Conservation (phyloP, 2,888 invertebrate genomes). For the Nematopogon swammerdamellus region DNA sequence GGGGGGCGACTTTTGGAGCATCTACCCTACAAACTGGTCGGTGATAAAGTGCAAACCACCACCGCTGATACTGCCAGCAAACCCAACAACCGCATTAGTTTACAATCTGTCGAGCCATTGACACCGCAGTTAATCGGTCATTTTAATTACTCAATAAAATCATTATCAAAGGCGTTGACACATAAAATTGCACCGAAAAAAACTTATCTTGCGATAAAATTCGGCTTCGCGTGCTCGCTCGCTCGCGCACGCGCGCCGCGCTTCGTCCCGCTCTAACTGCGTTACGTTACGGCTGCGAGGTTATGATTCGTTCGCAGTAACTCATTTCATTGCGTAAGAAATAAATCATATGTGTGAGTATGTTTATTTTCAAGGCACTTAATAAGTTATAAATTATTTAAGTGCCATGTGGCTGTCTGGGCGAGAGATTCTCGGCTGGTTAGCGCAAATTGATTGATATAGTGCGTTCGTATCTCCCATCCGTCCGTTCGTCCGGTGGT, state of each 20-base stretch:
- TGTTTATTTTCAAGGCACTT: conserved; percentile 55
- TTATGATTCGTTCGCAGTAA: neutral
- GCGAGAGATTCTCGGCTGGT: neutral
- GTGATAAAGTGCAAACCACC: too few relatives aligned
- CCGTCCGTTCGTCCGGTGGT: too few relatives aligned
- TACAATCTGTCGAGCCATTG: neutral
- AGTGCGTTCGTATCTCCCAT: neutral
- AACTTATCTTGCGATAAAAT: conserved; percentile 27
- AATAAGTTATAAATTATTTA: conserved; percentile 47
- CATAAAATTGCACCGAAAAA: conserved; percentile 36
- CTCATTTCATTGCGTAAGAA: conserved; percentile 18
- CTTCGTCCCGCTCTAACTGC: neutral
- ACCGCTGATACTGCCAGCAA: too few relatives aligned
- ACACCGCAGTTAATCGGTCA: conserved; percentile 1
- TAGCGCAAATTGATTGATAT: neutral
- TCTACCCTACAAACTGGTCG: too few relatives aligned
- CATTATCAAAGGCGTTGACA: conserved; percentile 44
- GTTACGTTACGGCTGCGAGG: neutral
- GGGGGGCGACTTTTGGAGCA: too few relatives aligned
- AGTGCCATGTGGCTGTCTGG: conserved; percentile 1
- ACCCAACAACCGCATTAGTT: too few relatives aligned
- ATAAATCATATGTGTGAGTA: conserved; percentile 53
- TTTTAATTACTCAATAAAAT: conserved; percentile 52
- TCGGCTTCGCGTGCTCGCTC: conserved; percentile 26
- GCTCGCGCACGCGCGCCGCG: conserved; percentile 20